Percentiles rank a stretch among this genome's conserved stretches.
These are phyloP conservation scores for Heliconius nattereri DNA, from an alignment of 1,140 invertebrate genomes.

Conservation along the genomic window DNA sequence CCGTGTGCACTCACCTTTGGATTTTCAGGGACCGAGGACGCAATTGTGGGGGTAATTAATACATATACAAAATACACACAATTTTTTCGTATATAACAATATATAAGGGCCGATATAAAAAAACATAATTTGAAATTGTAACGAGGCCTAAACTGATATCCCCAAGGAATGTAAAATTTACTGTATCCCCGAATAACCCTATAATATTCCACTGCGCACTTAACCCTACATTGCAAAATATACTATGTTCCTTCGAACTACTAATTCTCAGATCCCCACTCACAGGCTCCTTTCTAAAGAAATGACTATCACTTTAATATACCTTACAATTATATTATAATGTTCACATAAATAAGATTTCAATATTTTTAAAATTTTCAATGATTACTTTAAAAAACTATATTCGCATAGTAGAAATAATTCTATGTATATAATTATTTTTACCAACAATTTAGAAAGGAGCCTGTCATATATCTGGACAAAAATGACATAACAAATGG, in stretches of 20 bases:
- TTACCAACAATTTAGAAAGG: slow-evolving; percentile 29
- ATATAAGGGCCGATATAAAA: slow-evolving; percentile 33
- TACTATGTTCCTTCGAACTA: slow-evolving; percentile 68
- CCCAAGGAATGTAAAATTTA: slow-evolving; percentile 73
- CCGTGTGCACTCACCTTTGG: slow-evolving; percentile 34
- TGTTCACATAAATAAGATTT: slow-evolving; percentile 12
- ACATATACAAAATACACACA: slow-evolving; percentile 52
- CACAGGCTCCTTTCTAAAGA: slow-evolving; percentile 33
- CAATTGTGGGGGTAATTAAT: slow-evolving; percentile 32
- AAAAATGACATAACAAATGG: slow-evolving; percentile 72
- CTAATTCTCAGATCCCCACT: slow-evolving; percentile 60
- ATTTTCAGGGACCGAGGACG: slow-evolving; percentile 53
- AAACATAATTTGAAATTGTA: slow-evolving; percentile 34
- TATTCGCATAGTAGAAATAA: slow-evolving; percentile 15
- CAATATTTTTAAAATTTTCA: slow-evolving; percentile 4
- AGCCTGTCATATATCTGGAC: slow-evolving; percentile 54
- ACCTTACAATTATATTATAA: slow-evolving; percentile 18
- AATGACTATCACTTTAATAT: not conserved
- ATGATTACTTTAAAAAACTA: slow-evolving; percentile 1
- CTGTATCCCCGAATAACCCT: slow-evolving; percentile 65
- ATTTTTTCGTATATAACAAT: slow-evolving; percentile 44
- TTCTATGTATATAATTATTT: not conserved
- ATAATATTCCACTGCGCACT: slow-evolving; percentile 57
- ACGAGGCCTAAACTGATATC: slow-evolving; percentile 44
- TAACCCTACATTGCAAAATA: slow-evolving; percentile 69